Percentiles rank a stretch among this genome's conserved stretches.
Evolutionary conservation across 1,140 invertebrate species (phyloP).

Genomic region (Andrena cerasifolii): DNA sequence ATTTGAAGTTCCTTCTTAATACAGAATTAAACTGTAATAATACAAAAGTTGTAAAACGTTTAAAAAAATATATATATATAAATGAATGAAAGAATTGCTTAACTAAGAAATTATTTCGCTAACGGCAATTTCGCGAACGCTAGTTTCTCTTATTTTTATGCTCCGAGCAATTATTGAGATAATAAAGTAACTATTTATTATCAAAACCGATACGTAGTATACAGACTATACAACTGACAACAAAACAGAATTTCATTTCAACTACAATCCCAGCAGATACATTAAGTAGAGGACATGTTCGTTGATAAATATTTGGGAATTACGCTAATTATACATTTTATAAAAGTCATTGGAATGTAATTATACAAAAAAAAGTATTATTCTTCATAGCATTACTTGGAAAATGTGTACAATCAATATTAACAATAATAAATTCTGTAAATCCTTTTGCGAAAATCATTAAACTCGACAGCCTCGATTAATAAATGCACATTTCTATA

Average conservation of each 20-base stretch:
- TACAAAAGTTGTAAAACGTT: background rate
- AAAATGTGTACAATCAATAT: background rate
- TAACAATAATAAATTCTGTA: constrained; percentile 26
- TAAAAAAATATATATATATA: background rate
- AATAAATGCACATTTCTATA: constrained; percentile 23
- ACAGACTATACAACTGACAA: background rate
- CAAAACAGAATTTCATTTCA: background rate
- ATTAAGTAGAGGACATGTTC: background rate
- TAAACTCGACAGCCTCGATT: constrained; percentile 13
- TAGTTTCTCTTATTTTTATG: background rate
- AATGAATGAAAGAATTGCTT: background rate
- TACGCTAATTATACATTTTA: background rate
- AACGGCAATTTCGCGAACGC: background rate
- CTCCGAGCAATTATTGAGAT: too few relatives aligned
- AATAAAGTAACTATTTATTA: too few relatives aligned
- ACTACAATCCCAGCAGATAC: background rate
- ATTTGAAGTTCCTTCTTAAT: background rate
- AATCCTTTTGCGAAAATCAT: constrained; percentile 39
- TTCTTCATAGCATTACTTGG: background rate
- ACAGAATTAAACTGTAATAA: background rate
- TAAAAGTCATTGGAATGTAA: constrained; percentile 21
- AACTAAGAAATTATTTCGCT: background rate
- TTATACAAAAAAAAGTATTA: constrained; percentile 32
- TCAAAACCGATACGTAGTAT: too few relatives aligned
- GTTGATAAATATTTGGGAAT: constrained; percentile 2